phyloP scores from a whole-genome alignment of 2,113 vertebrate species.

The Dasyurus viverrinus region DNA sequence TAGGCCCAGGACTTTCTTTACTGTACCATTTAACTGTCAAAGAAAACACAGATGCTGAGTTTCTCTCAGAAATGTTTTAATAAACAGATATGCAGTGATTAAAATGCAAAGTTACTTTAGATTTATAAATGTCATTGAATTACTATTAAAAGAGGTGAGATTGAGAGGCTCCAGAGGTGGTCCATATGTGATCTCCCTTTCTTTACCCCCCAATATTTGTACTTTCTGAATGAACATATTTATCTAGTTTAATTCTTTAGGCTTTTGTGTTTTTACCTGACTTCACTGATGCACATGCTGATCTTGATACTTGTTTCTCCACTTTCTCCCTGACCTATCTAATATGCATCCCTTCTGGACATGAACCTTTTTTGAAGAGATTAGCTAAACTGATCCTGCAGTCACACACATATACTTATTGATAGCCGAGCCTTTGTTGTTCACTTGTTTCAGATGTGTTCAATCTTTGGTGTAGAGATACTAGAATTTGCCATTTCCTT shows the following conservation, averaged over 20 bases:
- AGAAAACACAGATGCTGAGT: slow-evolving; percentile 10
- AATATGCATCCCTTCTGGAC: background rate
- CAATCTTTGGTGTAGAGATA: background rate
- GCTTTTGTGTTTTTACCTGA: background rate
- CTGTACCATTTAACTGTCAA: background rate
- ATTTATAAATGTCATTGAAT: background rate
- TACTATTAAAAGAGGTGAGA: slow-evolving; percentile 35
- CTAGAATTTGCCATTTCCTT: background rate
- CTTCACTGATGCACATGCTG: background rate
- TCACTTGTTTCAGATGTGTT: background rate
- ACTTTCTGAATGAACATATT: background rate
- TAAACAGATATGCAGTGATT: background rate
- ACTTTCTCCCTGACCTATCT: background rate
- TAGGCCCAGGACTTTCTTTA: background rate
- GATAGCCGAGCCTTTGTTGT: background rate
- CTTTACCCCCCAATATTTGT: background rate
- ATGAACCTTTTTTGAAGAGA: background rate
- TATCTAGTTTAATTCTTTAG: background rate
- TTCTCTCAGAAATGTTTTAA: background rate
- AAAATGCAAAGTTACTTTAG: background rate
- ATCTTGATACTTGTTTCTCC: background rate
- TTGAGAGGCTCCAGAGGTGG: background rate
- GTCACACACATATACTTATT: background rate
- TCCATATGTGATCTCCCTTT: background rate
- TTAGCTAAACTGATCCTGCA: background rate